Percentiles rank a stretch among this genome's conserved stretches.
These are phyloP conservation scores for Drosophila varians DNA, from an alignment of 1,140 invertebrate species.

Conservation along the genomic window DNA sequence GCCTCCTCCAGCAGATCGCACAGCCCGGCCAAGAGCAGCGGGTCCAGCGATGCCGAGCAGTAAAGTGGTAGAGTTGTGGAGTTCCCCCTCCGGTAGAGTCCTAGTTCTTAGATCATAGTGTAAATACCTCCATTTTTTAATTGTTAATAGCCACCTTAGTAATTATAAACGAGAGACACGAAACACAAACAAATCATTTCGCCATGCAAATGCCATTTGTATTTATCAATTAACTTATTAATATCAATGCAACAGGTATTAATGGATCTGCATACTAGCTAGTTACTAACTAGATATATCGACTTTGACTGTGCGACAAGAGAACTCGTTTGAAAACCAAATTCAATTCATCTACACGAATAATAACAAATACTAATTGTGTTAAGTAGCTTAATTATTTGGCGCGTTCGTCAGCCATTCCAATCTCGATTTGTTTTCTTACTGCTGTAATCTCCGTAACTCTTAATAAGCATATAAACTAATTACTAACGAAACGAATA, in stretches of 20 bases:
- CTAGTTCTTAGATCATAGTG: slow-evolving; percentile 56
- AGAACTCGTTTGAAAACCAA: slow-evolving; percentile 52
- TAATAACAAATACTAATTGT: slow-evolving; percentile 50
- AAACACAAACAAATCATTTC: slow-evolving; percentile 22
- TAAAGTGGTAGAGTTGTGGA: no score
- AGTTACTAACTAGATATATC: slow-evolving; percentile 63
- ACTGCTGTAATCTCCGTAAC: slow-evolving; percentile 53
- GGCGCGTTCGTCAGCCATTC: slow-evolving; percentile 37
- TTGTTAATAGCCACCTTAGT: slow-evolving; percentile 39
- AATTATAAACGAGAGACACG: slow-evolving; percentile 9
- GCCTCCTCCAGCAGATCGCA: slow-evolving; percentile 72
- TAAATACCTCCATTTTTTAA: slow-evolving; percentile 41
- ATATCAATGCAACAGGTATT: slow-evolving; percentile 51
- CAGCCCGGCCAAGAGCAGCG: slow-evolving; percentile 65
- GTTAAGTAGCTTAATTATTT: slow-evolving; percentile 58
- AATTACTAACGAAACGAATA: slow-evolving; percentile 44
- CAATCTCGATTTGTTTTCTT: slow-evolving; percentile 49
- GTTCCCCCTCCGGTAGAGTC: slow-evolving; percentile 9
- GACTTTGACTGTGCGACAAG: slow-evolving; percentile 57
- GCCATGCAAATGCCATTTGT: slow-evolving; percentile 42
- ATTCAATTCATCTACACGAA: slow-evolving; percentile 59
- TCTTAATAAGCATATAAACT: slow-evolving; percentile 50
- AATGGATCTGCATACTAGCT: slow-evolving; percentile 49
- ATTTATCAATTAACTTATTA: slow-evolving; percentile 48
- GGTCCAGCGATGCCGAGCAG: slow-evolving; percentile 66